A percentile compares a stretch with the other conserved stretches of the same genome.
Conservation (phyloP, 2,888 invertebrate species). For the Eurytoma californica region DNA sequence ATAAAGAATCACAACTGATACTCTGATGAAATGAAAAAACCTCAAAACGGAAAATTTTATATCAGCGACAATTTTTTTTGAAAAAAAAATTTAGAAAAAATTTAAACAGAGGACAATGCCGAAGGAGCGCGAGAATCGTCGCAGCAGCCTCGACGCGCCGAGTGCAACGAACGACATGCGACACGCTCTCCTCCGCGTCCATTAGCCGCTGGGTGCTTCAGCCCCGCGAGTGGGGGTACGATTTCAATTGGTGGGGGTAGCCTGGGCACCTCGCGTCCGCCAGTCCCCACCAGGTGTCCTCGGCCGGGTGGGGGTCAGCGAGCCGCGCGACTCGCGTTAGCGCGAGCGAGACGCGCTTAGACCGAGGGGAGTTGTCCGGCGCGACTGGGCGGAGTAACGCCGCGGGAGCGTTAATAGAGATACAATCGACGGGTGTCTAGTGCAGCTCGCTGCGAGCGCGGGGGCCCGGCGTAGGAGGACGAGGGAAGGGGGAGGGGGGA, state of each 20-base stretch:
- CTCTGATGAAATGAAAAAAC: too few relatives aligned
- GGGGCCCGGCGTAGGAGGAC: slow-evolving; percentile 68
- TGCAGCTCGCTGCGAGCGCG: slow-evolving; percentile 66
- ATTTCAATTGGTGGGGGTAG: neutral
- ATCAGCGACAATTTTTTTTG: too few relatives aligned
- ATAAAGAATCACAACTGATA: too few relatives aligned
- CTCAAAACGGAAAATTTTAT: too few relatives aligned
- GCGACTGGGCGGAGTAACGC: slow-evolving; percentile 67
- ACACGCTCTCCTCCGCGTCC: slow-evolving; percentile 14
- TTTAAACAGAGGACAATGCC: too few relatives aligned
- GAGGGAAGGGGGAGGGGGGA: slow-evolving; percentile 51
- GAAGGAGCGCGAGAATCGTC: neutral
- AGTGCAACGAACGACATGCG: slow-evolving; percentile 31
- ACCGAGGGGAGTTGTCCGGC: slow-evolving; percentile 49
- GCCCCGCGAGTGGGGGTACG: neutral
- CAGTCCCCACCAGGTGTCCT: slow-evolving; percentile 46
- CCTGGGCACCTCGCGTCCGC: neutral
- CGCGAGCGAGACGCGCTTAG: slow-evolving; percentile 21
- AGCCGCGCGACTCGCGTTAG: slow-evolving; percentile 24
- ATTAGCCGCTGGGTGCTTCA: slow-evolving; percentile 8
- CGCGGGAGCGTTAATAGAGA: slow-evolving; percentile 73
- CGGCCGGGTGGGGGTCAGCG: slow-evolving; percentile 30
- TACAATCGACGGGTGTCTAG: slow-evolving; percentile 74
- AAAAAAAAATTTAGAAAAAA: too few relatives aligned
- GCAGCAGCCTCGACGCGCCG: neutral